Conservation (phyloP, 2,113 vertebrate species). For the Athene cunicularia region DNA sequence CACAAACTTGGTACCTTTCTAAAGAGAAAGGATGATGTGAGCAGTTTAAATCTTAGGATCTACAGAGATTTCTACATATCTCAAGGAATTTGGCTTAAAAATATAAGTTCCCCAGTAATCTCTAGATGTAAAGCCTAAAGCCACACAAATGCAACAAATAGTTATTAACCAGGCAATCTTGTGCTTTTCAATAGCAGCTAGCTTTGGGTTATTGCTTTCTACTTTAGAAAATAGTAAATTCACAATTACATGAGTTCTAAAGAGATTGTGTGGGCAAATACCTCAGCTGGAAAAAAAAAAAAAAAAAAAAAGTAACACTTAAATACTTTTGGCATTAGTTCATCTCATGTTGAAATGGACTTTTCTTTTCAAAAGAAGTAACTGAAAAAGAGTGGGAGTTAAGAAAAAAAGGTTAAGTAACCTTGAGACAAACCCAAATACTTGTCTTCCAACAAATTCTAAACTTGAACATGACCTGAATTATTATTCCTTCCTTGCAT, state of each 20-base stretch:
- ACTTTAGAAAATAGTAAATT: neutral
- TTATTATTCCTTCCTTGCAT: neutral
- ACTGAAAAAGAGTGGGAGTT: neutral
- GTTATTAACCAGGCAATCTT: neutral
- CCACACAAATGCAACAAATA: neutral
- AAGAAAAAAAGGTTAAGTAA: constrained; percentile 19
- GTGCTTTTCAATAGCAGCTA: neutral
- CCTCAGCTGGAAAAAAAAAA: neutral
- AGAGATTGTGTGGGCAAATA: neutral
- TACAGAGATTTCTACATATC: neutral
- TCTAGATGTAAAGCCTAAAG: neutral
- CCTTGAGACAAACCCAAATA: neutral
- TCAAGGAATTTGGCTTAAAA: too few species aligned
- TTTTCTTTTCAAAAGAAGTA: constrained; percentile 8
- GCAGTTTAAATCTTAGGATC: neutral
- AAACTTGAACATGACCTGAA: neutral
- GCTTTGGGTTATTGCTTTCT: neutral
- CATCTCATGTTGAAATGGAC: neutral
- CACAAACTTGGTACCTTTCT: neutral
- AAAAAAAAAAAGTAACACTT: neutral
- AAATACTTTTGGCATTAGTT: neutral
- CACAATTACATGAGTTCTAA: neutral
- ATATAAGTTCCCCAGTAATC: neutral
- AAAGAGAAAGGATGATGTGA: neutral
- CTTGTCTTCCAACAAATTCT: neutral